Base-by-base conservation (phyloP, 2,113 vertebrate genomes). In the Rana temporaria region DNA sequence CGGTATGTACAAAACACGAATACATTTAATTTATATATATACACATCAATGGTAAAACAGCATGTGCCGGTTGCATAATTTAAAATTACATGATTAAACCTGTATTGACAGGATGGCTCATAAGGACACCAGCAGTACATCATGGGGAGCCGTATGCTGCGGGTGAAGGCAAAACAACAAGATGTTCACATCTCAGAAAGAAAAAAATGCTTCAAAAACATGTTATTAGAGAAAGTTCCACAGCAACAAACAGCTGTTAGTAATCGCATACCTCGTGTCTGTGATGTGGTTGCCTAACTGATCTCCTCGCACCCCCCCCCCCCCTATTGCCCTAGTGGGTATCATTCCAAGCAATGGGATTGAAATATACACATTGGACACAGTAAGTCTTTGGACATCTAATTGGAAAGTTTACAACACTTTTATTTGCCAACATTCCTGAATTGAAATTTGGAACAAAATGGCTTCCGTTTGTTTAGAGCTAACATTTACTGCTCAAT, bases 241-340 rank as follows among this genome's bases (percentile, higher is more conserved):
- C 19, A 22, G 56, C 16, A 56, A 70, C 32, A 17, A 18, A n/a
- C 70, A 82, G 71, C 70, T 82, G 79, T 18, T 57, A 38, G 69
- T 74, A 66, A 82, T 74, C 48, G 34, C 79, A 42, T 82, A 66
- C 68, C 38, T 42, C 18, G 26, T 16, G 26, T 62, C 48, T 74
- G 59, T 53, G 16, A 26, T 48, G 38, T 62, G 59, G 38, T 74
- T 12, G 62, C 60, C 30, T 82, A 67, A 66, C 79, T 56, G 59
- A 59, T 55, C 22, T n/a, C 12, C 9, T 19, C 18, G 9, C 38
- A 22, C 34, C 7, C 34, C 59, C 74, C 38, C 34, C 7, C 34
- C 59, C 74, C 53, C 34, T 16, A 17, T 16, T 6, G 14, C 60
- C 20, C 60, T 64, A 69, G 24, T 81, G 70, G 70, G 60, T 53